Evolutionary conservation across 2,113 vertebrate species (phyloP), one percentile per base, ranked within the genome.

Genomic region (Saccopteryx bilineata): DNA sequence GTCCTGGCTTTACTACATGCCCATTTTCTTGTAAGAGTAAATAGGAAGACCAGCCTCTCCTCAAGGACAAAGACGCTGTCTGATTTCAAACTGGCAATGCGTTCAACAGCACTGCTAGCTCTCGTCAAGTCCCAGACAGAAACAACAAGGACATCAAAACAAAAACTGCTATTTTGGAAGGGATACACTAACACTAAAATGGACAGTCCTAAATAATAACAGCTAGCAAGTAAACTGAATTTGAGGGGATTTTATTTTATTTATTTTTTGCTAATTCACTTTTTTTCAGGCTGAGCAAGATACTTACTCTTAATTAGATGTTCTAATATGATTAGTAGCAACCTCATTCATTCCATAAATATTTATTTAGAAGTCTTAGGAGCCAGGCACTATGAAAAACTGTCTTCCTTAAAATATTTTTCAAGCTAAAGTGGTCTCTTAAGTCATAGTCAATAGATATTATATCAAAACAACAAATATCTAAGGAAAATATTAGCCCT

Each of bases 361-460:
- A 79, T 61, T 81, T 56, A 82, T 5, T 72, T 60, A 81, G 26
- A 61, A 9, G 4, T 85, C 71, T 88, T 31, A 66, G 18, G 19
- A 23, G 14, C 9, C 63, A 79, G 19, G 10, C 26, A 87, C 39
- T 54, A 14, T 78, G 90, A 63, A 92, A 91, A 90, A 95, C 68
- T 68, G 71, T 79, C 23, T 84, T 93, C 23, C 52, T 58, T 54
- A 18, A 61, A 88, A 80, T 71, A 91, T 72, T 97, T 93, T 88
- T 68, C 26, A 95, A 54, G 48, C 7, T 88, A 81, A 71, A 52
- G 33, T 48, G 19, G 19, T 21, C 33, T 84, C 46, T 72, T 74
- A 94, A 61, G 17, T 63, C 80, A 94, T 50, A 83, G 33, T n/a
- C 54, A 83, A 75, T 28, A 68, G 39, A 83, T 6, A 87, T 26